These are phyloP conservation scores for Cynaeus angustus DNA, from an alignment of 2,888 invertebrate species.

Conservation along the genomic window DNA sequence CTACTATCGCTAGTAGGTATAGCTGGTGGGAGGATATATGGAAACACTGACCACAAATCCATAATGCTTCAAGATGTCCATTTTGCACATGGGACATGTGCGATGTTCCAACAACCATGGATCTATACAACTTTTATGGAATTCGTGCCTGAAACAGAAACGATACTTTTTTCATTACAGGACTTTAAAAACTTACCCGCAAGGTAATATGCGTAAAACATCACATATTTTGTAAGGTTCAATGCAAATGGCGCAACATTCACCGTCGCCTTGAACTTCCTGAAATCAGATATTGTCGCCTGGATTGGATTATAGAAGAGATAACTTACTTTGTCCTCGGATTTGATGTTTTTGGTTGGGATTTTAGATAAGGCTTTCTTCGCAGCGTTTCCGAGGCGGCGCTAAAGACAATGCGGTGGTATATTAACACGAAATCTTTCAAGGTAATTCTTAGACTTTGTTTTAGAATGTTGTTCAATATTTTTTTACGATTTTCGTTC, in stretches of 20 bases:
- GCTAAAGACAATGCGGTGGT: slow-evolving; percentile 74
- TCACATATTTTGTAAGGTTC: slow-evolving; percentile 93
- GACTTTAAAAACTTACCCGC: slow-evolving; percentile 81
- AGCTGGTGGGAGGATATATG: slow-evolving; percentile 62
- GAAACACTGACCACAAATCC: slow-evolving; percentile 86
- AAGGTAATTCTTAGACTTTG: not conserved
- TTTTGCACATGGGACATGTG: slow-evolving; percentile 97
- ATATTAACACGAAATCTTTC: not conserved
- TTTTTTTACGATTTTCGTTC: no score
- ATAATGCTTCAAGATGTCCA: slow-evolving; percentile 94
- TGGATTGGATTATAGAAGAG: slow-evolving; percentile 19
- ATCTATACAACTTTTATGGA: slow-evolving; percentile 96
- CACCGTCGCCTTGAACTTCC: slow-evolving; percentile 88
- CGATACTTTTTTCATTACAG: slow-evolving; percentile 3
- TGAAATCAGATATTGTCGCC: slow-evolving; percentile 66
- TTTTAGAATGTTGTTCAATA: no score
- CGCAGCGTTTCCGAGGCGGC: slow-evolving; percentile 91
- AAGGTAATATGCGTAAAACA: slow-evolving; percentile 90
- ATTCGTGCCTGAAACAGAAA: slow-evolving; percentile 85
- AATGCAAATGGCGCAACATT: slow-evolving; percentile 96
- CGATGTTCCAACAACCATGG: slow-evolving; percentile 96
- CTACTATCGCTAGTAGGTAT: slow-evolving; percentile 57
- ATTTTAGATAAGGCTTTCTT: slow-evolving; percentile 96
- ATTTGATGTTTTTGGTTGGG: slow-evolving; percentile 90
- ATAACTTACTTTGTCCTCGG: slow-evolving; percentile 85